These are phyloP conservation scores for Artibeus lituratus DNA, from an alignment of 2,797 vertebrate species.

Conservation along the genomic window DNA sequence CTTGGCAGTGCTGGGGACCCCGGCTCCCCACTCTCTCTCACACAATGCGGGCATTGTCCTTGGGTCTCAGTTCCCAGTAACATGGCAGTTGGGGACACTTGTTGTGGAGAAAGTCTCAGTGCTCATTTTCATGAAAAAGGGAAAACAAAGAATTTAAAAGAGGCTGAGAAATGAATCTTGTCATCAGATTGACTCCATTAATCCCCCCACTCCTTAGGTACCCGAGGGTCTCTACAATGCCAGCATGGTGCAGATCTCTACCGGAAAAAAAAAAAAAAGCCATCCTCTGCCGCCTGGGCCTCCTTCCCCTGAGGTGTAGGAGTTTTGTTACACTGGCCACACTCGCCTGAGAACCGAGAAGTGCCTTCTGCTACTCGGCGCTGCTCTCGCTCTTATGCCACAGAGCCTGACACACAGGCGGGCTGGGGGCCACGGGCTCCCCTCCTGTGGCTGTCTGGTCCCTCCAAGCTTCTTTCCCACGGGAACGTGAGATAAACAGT, in stretches of 20 bases:
- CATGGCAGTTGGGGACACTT: background rate
- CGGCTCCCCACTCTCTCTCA: fast-evolving
- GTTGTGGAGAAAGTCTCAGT: background rate
- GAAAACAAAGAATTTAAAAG: constrained; percentile 9
- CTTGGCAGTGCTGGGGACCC: background rate
- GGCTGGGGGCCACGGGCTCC: background rate
- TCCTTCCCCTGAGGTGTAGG: background rate
- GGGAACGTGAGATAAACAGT: background rate
- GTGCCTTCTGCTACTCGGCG: background rate
- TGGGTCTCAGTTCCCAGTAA: background rate
- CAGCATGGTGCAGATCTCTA: background rate
- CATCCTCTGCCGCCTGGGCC: fast-evolving
- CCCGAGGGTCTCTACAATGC: background rate
- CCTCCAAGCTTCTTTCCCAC: background rate
- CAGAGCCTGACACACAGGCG: background rate
- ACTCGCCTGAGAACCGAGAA: background rate
- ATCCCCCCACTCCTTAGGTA: background rate
- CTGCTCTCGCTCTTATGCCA: background rate
- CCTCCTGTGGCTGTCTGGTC: background rate
- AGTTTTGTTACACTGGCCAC: background rate
- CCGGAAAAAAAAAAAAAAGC: background rate
- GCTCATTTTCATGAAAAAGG: constrained; percentile 19
- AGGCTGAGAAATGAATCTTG: constrained; percentile 23
- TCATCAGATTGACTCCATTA: background rate
- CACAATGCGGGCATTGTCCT: background rate